A percentile compares a stretch with the other conserved stretches of the same genome.
Evolutionary conservation across 1,140 invertebrate species (phyloP).

Genomic region (Drosophila ogumai): DNA sequence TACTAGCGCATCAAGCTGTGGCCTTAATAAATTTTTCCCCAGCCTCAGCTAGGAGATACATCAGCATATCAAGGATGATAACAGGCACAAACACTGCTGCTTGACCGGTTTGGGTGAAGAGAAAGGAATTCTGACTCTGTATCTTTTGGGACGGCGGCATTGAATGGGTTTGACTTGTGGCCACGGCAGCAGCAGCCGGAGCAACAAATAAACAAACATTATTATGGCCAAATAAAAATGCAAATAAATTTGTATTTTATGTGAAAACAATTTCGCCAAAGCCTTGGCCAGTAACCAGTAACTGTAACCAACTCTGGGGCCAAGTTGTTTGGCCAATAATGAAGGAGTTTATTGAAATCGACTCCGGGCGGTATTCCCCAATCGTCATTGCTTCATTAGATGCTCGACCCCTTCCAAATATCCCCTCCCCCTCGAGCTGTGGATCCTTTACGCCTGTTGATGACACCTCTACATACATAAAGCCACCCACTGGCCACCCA

Average conservation of each 20-base stretch:
- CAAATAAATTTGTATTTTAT: slow-evolving; percentile 83
- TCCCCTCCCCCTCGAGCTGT: neutral
- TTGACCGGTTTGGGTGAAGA: slow-evolving; percentile 52
- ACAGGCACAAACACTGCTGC: slow-evolving; percentile 27
- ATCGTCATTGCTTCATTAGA: slow-evolving; percentile 73
- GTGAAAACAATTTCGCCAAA: slow-evolving; percentile 78
- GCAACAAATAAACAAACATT: slow-evolving; percentile 78
- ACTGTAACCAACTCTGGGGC: slow-evolving; percentile 36
- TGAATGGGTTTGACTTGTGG: slow-evolving; percentile 64
- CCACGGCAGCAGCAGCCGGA: slow-evolving; percentile 35
- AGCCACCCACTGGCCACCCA: neutral
- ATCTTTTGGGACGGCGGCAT: slow-evolving; percentile 45
- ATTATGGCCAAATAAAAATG: slow-evolving; percentile 81
- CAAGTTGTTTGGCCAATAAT: slow-evolving; percentile 57
- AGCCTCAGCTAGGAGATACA: slow-evolving; percentile 44
- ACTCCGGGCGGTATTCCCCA: slow-evolving; percentile 52
- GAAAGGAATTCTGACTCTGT: slow-evolving; percentile 43
- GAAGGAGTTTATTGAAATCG: slow-evolving; percentile 81
- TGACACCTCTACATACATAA: slow-evolving; percentile 31
- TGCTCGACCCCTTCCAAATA: slow-evolving; percentile 3
- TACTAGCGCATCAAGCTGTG: slow-evolving; percentile 59
- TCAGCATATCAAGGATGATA: slow-evolving; percentile 69
- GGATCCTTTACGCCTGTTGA: slow-evolving; percentile 66
- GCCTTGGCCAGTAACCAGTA: slow-evolving; percentile 48
- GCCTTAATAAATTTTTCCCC: slow-evolving; percentile 70